Percentiles rank a stretch among this genome's conserved stretches.
phyloP scores from a whole-genome alignment of 2,888 invertebrate species.

The Caenorhabditis afra region DNA sequence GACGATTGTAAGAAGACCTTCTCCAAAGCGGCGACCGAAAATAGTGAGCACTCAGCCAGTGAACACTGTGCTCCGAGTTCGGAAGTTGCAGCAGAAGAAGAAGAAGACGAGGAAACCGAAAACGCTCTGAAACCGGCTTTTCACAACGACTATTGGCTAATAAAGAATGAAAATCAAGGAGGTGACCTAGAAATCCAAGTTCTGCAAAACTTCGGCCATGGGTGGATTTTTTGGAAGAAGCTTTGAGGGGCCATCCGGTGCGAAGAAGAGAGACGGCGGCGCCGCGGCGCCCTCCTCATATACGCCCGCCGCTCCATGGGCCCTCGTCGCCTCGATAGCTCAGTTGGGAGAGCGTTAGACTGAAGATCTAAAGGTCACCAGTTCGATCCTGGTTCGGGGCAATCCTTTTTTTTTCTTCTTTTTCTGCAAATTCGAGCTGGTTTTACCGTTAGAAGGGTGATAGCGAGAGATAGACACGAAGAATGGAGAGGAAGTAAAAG shows the following conservation, averaged over 20 bases:
- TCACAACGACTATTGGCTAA: neutral
- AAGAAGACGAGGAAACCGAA: constrained; percentile 4
- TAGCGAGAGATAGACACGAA: neutral
- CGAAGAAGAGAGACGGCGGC: neutral
- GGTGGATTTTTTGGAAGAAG: no score
- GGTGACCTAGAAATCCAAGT: no score
- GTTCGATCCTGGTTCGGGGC: constrained; percentile 80
- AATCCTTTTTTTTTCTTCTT: constrained; percentile 39
- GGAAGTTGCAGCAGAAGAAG: no score
- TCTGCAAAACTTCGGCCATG: no score
- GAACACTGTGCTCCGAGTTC: constrained; percentile 12
- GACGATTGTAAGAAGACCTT: neutral
- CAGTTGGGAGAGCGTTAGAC: constrained; percentile 81
- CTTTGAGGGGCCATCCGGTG: no score
- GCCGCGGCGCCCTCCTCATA: neutral
- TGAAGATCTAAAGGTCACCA: constrained; percentile 81
- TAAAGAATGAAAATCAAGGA: no score
- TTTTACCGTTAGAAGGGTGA: no score
- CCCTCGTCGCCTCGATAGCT: constrained; percentile 72
- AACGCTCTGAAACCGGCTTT: neutral
- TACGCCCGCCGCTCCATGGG: neutral
- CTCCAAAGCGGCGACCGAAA: constrained; percentile 3
- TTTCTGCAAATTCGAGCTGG: neutral
- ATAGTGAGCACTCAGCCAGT: constrained; percentile 12
- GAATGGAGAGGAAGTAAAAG: neutral